A percentile compares a stretch with the other conserved stretches of the same genome.
Evolutionary conservation across 2,888 invertebrate genomes (phyloP).

Genomic region (Augochlorella aurata): DNA sequence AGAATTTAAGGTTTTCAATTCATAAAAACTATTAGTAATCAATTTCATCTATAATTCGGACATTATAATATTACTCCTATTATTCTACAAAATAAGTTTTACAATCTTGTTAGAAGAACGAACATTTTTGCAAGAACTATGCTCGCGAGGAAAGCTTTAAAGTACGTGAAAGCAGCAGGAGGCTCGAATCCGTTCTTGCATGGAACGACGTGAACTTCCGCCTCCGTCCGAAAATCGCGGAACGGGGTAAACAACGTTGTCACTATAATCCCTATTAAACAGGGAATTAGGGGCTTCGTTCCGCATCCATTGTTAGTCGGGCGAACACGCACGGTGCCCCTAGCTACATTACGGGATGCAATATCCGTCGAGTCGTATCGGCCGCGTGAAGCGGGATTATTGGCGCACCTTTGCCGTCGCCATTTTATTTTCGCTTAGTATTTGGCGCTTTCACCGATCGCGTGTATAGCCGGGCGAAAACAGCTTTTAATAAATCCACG

Average conservation of each 20-base stretch:
- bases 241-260: conserved; percentile 26
- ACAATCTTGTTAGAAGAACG: too few relatives aligned
- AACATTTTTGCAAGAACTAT: background rate
- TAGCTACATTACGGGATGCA: conserved; percentile 36
- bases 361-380: conserved; percentile 56
- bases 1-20: too few relatives aligned
- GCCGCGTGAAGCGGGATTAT: conserved; percentile 60
- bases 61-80: too few relatives aligned
- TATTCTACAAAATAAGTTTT: too few relatives aligned
- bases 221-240: conserved; percentile 14
- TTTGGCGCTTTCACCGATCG: conserved; percentile 63
- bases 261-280: conserved; percentile 52
- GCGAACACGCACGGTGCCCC: background rate
- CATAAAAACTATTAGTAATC: too few relatives aligned
- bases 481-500: conserved; percentile 43
- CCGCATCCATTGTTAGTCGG: conserved; percentile 13
- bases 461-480: conserved; percentile 43
- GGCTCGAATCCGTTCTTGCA: background rate
- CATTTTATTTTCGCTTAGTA: conserved; percentile 61
- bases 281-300: conserved; percentile 46
- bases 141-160: background rate
- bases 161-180: background rate
- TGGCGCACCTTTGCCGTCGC: conserved; percentile 39
- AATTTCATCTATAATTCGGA: too few relatives aligned
- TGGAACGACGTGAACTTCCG: background rate